Evolutionary conservation across 2,797 vertebrate genomes (phyloP).

Genomic region (Tolypeutes matacus): DNA sequence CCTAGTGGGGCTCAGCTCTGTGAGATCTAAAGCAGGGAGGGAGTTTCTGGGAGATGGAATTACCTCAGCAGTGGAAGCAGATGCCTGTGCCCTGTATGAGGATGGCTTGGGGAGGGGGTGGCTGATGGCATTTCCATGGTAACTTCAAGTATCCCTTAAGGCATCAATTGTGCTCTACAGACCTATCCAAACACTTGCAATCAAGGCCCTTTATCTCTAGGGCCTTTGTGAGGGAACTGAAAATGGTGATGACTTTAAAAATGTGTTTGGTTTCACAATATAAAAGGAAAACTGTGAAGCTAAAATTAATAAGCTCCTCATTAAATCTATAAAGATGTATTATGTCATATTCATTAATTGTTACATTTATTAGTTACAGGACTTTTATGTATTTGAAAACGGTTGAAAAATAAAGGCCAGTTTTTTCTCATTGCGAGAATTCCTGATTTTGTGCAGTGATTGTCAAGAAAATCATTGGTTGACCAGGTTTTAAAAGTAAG

Average conservation of each 20-base stretch:
- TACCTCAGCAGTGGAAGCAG: background rate
- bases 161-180: background rate
- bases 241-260: background rate
- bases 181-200: background rate
- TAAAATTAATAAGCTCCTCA: background rate
- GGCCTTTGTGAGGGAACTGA: background rate
- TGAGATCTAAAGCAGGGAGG: background rate
- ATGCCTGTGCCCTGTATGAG: background rate
- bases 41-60: constrained; percentile 18
- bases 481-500: constrained; percentile 23
- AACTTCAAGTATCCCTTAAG: background rate
- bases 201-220: background rate
- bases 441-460: background rate
- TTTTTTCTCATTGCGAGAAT: constrained; percentile 39
- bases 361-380: background rate
- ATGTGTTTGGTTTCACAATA: background rate
- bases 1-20: background rate
- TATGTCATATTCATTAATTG: background rate
- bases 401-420: background rate
- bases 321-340: background rate
- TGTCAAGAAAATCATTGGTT: constrained; percentile 6
- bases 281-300: background rate
- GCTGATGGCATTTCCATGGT: background rate
- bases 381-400: constrained; percentile 11
- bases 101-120: background rate